Conservation (phyloP, 2,888 invertebrate species). For the Lydus trimaculatus region DNA sequence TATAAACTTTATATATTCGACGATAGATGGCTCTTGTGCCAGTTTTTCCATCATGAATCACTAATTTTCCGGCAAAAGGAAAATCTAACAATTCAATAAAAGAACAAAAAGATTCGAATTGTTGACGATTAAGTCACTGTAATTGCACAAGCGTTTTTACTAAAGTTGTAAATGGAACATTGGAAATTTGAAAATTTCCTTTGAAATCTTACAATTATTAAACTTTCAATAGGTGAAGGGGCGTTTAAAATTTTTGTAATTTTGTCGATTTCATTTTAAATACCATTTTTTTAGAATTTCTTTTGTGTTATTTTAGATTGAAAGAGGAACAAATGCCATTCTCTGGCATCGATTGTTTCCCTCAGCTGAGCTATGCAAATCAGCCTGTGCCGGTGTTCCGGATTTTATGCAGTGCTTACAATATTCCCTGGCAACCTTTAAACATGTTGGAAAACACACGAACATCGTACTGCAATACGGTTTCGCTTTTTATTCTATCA, state of each 20-base stretch:
- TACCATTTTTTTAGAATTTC: not conserved
- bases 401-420: slow-evolving; percentile 60
- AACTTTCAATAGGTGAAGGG: too few relatives aligned
- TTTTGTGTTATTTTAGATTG: slow-evolving; percentile 1
- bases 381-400: slow-evolving; percentile 60
- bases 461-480: slow-evolving; percentile 38
- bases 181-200: not conserved
- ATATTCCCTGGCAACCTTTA: slow-evolving; percentile 42
- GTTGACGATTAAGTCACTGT: not conserved
- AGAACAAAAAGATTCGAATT: not conserved
- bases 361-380: slow-evolving; percentile 63
- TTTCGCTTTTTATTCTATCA: slow-evolving; percentile 33
- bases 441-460: slow-evolving; percentile 42
- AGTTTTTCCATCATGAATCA: not conserved
- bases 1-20: slow-evolving; percentile 56
- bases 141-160: not conserved
- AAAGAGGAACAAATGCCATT: slow-evolving; percentile 36
- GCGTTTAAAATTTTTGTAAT: slow-evolving; percentile 14
- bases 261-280: slow-evolving; percentile 11
- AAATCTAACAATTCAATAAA: not conserved
- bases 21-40: slow-evolving; percentile 60
- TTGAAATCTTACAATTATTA: too few relatives aligned
- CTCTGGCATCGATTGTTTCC: slow-evolving; percentile 57
- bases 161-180: not conserved
- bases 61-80: not conserved